These are phyloP conservation scores for Crypturellus undulatus DNA, from an alignment of 2,113 vertebrate genomes.

Conservation along the genomic window DNA sequence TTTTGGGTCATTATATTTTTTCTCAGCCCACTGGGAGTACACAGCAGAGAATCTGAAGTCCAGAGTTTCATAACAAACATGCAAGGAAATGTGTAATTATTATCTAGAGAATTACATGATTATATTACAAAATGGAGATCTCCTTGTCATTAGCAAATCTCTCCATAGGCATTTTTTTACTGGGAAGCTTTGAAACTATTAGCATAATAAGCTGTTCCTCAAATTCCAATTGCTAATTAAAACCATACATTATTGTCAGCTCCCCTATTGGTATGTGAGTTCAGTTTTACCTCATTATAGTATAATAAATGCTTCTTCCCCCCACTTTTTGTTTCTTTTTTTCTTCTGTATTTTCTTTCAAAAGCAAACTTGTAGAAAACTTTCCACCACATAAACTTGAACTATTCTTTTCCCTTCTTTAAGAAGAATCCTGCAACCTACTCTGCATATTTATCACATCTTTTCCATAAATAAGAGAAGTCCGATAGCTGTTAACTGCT, in stretches of 20 bases:
- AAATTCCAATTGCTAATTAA: constrained; percentile 74
- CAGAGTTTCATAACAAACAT: constrained; percentile 20
- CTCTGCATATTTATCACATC: not conserved
- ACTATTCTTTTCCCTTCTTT: not conserved
- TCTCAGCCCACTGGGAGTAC: not conserved
- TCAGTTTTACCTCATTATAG: constrained; percentile 51
- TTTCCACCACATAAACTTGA: not conserved
- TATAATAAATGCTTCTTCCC: constrained; percentile 52
- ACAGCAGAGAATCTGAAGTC: not conserved
- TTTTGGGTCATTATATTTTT: not conserved
- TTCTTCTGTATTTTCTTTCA: not conserved
- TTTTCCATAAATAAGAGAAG: constrained; percentile 12
- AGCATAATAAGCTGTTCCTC: constrained; percentile 65
- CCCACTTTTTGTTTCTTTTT: not conserved
- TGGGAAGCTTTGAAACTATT: constrained; percentile 57
- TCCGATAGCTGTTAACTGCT: not conserved
- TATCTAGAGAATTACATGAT: constrained; percentile 44
- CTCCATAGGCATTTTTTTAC: constrained; percentile 56
- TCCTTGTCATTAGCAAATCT: constrained; percentile 54
- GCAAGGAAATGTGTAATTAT: constrained; percentile 47
- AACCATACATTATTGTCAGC: constrained; percentile 67
- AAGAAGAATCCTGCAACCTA: not conserved
- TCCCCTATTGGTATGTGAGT: constrained; percentile 52
- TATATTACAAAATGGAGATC: constrained; percentile 58
- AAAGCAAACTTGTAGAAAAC: constrained; percentile 16